Percentiles rank a stretch among this genome's conserved stretches.
Evolutionary conservation across 2,113 vertebrate genomes (phyloP).

Genomic region (Herpailurus yagouaroundi): DNA sequence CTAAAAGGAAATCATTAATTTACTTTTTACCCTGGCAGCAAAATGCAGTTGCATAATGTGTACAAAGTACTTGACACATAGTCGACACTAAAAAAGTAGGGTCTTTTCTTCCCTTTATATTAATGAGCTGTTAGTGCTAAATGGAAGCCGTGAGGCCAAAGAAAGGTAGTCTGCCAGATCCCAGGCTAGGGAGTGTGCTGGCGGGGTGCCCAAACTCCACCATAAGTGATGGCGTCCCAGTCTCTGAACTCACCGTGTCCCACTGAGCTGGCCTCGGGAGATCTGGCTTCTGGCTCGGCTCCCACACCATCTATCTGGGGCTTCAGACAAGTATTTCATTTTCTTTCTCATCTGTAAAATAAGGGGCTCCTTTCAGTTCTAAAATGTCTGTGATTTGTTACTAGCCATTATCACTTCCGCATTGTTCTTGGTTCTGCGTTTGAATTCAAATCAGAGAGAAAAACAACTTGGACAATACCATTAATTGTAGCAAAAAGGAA

Average conservation of each 20-base stretch:
- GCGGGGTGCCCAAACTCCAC: constrained; percentile 45
- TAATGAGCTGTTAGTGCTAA: constrained; percentile 62
- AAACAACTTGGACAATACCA: neutral
- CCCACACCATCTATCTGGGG: constrained; percentile 55
- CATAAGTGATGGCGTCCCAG: neutral
- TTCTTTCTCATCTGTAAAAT: constrained; percentile 54
- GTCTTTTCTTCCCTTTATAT: constrained; percentile 65
- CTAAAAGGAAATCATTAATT: constrained; percentile 53
- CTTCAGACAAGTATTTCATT: constrained; percentile 52
- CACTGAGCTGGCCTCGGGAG: constrained; percentile 42
- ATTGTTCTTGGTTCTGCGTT: constrained; percentile 47
- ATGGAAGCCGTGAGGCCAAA: constrained; percentile 29
- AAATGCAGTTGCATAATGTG: constrained; percentile 10
- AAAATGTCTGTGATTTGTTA: constrained; percentile 61
- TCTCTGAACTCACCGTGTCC: constrained; percentile 57
- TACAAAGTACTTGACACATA: constrained; percentile 42
- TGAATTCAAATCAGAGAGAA: constrained; percentile 49
- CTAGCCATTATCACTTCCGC: neutral
- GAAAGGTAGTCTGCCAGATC: neutral
- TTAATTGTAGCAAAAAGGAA: constrained; percentile 4
- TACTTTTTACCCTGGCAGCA: constrained; percentile 16
- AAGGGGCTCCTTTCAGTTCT: neutral
- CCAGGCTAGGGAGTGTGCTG: constrained; percentile 2
- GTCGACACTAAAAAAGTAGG: constrained; percentile 44
- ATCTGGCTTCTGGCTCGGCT: constrained; percentile 56